A percentile compares a stretch with the other conserved stretches of the same genome.
Evolutionary conservation across 2,113 vertebrate species (phyloP).

Genomic region (Heterotilapia buettikoferi): DNA sequence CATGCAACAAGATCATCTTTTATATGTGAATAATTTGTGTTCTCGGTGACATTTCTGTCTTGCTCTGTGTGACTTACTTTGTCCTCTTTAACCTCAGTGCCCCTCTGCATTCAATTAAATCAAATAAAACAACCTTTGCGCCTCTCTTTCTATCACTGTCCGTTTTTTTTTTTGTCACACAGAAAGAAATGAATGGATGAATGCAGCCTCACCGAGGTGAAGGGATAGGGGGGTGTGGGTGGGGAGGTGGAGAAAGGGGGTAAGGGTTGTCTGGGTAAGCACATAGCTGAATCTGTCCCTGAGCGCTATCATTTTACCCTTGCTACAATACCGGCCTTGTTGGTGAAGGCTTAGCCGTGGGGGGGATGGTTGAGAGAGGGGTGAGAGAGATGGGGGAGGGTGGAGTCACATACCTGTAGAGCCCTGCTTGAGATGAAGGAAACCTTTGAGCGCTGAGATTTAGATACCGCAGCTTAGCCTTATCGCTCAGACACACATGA

Average conservation of each 20-base stretch:
- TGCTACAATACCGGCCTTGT: slow-evolving; percentile 68
- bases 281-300: slow-evolving; percentile 62
- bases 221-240: neutral
- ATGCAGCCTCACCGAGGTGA: slow-evolving; percentile 40
- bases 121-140: slow-evolving; percentile 20
- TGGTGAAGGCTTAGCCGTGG: slow-evolving; percentile 42
- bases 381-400: neutral
- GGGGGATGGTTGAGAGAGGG: neutral
- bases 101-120: neutral
- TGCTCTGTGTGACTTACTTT: slow-evolving; percentile 1
- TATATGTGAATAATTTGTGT: neutral
- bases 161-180: neutral
- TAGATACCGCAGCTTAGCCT: slow-evolving; percentile 15
- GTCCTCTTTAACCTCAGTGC: slow-evolving; percentile 11
- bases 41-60: neutral
- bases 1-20: neutral
- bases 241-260: neutral
- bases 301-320: slow-evolving; percentile 67
- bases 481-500: neutral
- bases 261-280: slow-evolving; percentile 59
- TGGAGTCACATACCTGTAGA: slow-evolving; percentile 59
- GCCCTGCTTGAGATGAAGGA: slow-evolving; percentile 60
- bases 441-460: slow-evolving; percentile 57
- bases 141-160: neutral
- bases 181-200: slow-evolving; percentile 35